Percentiles rank a stretch among this genome's conserved stretches.
Evolutionary conservation across 2,113 vertebrate species (phyloP).

Genomic region (Recurvirostra avosetta): DNA sequence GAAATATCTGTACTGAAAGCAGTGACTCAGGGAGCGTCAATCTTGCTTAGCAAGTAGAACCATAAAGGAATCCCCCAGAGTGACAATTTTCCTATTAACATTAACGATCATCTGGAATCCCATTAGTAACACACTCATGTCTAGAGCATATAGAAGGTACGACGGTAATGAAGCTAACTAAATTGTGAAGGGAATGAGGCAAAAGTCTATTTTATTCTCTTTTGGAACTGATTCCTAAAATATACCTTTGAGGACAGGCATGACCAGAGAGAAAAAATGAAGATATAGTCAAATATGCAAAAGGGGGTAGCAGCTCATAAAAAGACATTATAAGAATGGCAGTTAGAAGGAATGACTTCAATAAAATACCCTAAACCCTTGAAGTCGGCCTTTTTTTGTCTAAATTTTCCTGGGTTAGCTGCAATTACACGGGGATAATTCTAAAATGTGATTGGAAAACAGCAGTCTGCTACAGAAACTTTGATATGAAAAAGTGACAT

Average conservation of each 20-base stretch:
- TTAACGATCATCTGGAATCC: slow-evolving; percentile 40
- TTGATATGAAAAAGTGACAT: neutral
- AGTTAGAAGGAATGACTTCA: neutral
- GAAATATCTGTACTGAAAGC: slow-evolving; percentile 7
- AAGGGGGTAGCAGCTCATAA: neutral
- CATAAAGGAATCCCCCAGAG: slow-evolving; percentile 29
- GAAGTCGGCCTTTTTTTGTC: neutral
- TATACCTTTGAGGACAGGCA: neutral
- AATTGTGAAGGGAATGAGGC: neutral
- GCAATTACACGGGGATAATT: neutral
- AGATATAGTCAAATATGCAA: neutral
- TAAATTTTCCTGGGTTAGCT: neutral
- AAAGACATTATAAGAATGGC: neutral
- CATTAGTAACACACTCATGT: neutral
- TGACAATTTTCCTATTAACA: slow-evolving; percentile 47
- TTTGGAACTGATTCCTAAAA: slow-evolving; percentile 20
- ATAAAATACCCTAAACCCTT: neutral
- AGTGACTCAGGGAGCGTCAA: neutral
- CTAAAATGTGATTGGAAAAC: neutral
- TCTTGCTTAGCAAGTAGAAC: slow-evolving; percentile 32
- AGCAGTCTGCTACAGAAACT: neutral
- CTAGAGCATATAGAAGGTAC: neutral
- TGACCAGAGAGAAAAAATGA: neutral
- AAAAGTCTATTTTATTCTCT: slow-evolving; percentile 8
- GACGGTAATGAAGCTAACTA: neutral